A percentile compares a stretch with the other conserved stretches of the same genome.
Conservation (phyloP, 2,797 vertebrate genomes). For the Phaenicophaeus curvirostris region DNA sequence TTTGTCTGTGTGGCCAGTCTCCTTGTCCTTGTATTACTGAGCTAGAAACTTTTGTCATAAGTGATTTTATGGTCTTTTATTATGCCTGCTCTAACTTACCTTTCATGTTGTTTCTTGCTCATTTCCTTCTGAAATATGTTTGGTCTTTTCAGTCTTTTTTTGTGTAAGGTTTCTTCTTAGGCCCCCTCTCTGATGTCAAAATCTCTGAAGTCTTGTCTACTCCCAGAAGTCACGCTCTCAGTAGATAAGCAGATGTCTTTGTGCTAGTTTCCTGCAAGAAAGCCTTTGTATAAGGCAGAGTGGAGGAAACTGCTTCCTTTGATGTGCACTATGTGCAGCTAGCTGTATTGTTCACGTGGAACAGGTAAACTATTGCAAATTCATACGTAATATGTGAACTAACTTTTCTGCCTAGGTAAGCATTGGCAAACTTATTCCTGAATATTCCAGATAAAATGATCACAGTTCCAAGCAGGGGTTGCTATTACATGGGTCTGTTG, state of each 20-base stretch:
- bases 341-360: neutral
- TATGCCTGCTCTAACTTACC: neutral
- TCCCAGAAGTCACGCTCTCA: neutral
- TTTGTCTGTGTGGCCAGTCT: neutral
- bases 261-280: neutral
- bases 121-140: neutral
- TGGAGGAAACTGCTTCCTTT: neutral
- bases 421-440: neutral
- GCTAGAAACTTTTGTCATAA: neutral
- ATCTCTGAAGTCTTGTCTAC: neutral
- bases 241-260: neutral
- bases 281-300: neutral
- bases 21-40: neutral
- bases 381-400: neutral
- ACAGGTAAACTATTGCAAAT: neutral
- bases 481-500: neutral
- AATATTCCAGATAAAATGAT: neutral
- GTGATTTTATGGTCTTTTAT: neutral
- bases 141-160: neutral
- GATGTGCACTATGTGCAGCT: neutral
- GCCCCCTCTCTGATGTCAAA: neutral
- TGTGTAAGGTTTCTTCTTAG: neutral
- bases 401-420: neutral
- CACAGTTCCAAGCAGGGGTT: neutral
- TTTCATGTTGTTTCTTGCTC: neutral